Evolutionary conservation across 2,113 vertebrate species (phyloP).

Genomic region (Eupsittula cactorum): DNA sequence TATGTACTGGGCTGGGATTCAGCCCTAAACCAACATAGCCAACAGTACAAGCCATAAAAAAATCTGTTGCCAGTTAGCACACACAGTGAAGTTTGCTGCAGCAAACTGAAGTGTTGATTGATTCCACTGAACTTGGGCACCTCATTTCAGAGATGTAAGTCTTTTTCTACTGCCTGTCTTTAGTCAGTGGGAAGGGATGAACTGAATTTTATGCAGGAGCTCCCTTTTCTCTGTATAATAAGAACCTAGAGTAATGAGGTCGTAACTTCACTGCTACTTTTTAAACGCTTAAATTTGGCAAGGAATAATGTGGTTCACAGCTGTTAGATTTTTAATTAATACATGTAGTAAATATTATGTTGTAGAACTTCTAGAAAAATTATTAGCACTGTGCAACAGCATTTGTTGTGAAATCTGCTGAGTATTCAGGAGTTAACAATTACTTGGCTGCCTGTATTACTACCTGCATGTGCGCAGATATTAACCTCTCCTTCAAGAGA

Average conservation of each 20-base stretch:
- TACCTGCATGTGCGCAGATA: neutral
- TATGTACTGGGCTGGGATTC: neutral
- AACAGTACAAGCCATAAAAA: neutral
- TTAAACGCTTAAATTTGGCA: neutral
- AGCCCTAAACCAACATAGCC: neutral
- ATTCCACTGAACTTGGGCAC: neutral
- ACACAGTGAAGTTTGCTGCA: neutral
- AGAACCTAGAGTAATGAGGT: neutral
- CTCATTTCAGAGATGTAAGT: neutral
- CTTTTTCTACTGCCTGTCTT: neutral
- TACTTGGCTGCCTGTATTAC: neutral
- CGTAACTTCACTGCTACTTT: neutral
- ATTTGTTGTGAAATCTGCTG: constrained; percentile 32
- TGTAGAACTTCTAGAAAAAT: neutral
- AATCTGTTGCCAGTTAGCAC: neutral
- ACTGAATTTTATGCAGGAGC: neutral
- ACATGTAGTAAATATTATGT: constrained; percentile 25
- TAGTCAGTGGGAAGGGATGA: neutral
- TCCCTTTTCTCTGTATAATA: neutral
- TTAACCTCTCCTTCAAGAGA: neutral
- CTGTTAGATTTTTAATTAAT: constrained; percentile 56
- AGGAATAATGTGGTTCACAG: neutral
- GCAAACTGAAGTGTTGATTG: neutral
- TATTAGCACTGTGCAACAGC: neutral
- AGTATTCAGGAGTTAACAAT: neutral